Base-by-base conservation (phyloP, 2,888 invertebrate species). In the Rotaria socialis region DNA sequence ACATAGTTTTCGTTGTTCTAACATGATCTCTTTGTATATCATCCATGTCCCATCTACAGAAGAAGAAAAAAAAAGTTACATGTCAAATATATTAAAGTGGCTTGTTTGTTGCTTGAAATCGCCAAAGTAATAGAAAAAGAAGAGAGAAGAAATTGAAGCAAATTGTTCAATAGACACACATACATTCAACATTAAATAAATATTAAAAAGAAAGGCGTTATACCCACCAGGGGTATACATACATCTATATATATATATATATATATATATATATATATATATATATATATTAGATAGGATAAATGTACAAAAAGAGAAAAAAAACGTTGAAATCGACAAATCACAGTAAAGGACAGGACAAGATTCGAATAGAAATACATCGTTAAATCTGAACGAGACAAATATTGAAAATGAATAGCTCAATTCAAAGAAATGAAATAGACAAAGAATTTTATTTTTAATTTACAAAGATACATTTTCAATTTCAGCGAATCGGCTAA, bases 351-450 rank as follows among this genome's bases (percentile, higher is more conserved):
- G 67, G 19, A 67, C 19, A 67, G 35, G 67, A 67, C 67, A 35
- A 35, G 67, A 67, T 35, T 67, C 35, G 41, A 67, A 67, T 67
- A 67, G 67, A 67, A 67, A 67, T 67, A 67, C 35, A 67, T 67
- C 11, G 35, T 35, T 35, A 67, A 67, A 67, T 67, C 67, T 67
- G 67, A 67, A 35, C 67, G 67, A 67, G 67, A 67, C 35, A 67
- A 67, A 35, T 67, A 67, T 67, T 67, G 67, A 41, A 67, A 67
- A 41, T 35, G 35, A 67, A 35, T 35, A 35, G 67, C 16, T 35
- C 67, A 35, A 67, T 35, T 67, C 35, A 67, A 35, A 35, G 14
- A 67, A 10, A 67, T 10, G 27, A 67, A 35, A 5, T 41, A 19
- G 4, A 19, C 35, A 19, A 67, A 67, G 35, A 67, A 3, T 67